A percentile compares a stretch with the other conserved stretches of the same genome.
Conservation (phyloP, 2,113 vertebrate genomes). For the Phocoena phocoena region DNA sequence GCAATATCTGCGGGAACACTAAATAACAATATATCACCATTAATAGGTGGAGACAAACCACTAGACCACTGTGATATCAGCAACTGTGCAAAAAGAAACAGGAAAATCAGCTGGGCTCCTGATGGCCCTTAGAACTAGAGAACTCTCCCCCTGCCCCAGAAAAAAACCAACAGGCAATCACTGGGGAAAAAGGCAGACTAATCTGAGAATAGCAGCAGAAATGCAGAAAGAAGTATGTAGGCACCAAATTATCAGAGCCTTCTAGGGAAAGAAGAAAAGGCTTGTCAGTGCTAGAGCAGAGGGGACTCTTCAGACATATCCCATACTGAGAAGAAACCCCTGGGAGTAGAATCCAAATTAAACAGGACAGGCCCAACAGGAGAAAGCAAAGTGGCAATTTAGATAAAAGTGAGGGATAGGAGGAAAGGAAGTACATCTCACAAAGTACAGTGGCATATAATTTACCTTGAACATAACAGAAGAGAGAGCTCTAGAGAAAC, state of each 20-base stretch:
- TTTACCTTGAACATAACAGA: neutral
- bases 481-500: neutral
- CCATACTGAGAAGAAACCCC: neutral
- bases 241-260: neutral
- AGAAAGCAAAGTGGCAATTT: neutral
- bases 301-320: no score
- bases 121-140: neutral
- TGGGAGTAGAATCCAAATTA: neutral
- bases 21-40: neutral
- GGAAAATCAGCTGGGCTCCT: neutral
- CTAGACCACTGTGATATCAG: neutral
- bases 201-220: neutral
- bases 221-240: neutral
- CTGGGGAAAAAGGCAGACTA: neutral
- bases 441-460: neutral
- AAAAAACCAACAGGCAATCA: neutral
- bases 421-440: neutral
- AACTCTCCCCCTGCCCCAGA: neutral
- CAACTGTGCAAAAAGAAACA: neutral
- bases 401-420: neutral
- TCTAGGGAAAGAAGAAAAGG: neutral
- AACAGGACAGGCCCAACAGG: neutral
- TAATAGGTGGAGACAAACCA: neutral
- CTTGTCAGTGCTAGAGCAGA: neutral
- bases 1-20: neutral